phyloP scores from a whole-genome alignment of 2,797 vertebrate species.

The Cryptoprocta ferox region DNA sequence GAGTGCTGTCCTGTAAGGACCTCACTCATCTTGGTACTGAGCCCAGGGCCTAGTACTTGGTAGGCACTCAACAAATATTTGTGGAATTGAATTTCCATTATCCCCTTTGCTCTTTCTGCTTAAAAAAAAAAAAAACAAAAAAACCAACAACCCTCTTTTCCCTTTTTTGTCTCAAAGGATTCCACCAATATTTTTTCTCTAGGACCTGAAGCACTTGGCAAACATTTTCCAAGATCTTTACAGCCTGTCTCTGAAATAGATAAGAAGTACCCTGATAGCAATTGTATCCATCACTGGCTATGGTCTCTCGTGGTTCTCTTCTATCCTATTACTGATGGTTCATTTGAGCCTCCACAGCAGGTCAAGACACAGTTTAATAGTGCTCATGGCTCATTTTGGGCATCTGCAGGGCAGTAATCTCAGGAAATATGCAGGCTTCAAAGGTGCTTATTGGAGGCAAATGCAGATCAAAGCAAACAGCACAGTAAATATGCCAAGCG shows the following conservation, averaged over 20 bases:
- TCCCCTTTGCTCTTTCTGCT: slow-evolving; percentile 10
- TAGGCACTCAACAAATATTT: slow-evolving; percentile 30
- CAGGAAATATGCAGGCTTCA: slow-evolving; percentile 65
- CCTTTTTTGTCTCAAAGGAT: slow-evolving; percentile 53
- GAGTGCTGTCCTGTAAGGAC: not conserved
- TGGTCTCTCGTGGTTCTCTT: slow-evolving; percentile 39
- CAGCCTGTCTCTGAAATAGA: slow-evolving; percentile 54
- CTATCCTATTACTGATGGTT: slow-evolving; percentile 52
- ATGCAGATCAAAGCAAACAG: slow-evolving; percentile 63
- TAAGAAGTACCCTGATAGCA: slow-evolving; percentile 31
- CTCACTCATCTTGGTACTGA: not conserved
- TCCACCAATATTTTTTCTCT: slow-evolving; percentile 57
- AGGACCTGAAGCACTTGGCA: slow-evolving; percentile 52
- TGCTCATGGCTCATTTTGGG: slow-evolving; percentile 68
- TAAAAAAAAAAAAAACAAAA: not conserved
- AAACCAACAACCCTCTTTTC: not conserved
- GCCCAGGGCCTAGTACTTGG: not conserved
- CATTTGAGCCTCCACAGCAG: slow-evolving; percentile 59
- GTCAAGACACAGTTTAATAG: slow-evolving; percentile 66
- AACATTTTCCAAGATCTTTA: slow-evolving; percentile 62
- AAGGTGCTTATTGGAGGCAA: slow-evolving; percentile 49
- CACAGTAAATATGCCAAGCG: not conserved
- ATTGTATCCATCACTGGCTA: slow-evolving; percentile 17
- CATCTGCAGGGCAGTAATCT: slow-evolving; percentile 45
- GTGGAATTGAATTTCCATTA: slow-evolving; percentile 64